Evolutionary conservation across 1,140 invertebrate genomes (phyloP), one percentile per base, ranked within the genome.

Genomic region (Tetramorium parvispinum): DNA sequence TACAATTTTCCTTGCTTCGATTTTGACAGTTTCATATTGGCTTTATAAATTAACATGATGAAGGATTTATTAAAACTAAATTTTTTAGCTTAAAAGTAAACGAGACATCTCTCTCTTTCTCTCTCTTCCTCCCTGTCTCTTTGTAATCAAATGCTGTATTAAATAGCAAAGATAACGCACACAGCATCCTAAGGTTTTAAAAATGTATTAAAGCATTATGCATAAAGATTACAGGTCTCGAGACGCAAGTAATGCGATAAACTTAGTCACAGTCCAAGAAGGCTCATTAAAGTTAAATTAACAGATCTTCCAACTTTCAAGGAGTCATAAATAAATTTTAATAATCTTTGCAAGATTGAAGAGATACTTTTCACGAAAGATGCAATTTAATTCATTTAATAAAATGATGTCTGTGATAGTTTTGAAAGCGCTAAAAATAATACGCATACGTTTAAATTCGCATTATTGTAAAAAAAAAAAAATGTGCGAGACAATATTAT

Each of bases 221-320:
- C 53, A 77, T 77, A 77, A 77, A 37, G 53, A 77, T 61, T 77
- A 77, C 73, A 43, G 21, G 16, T 76, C 73, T 59, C 73, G 21
- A 76, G 71, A 24, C 53, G 21, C 53, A 21, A 21, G 37, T 77
- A 77, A 77, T 61, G 55, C 55, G 21, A 77, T 57, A 61, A 77
- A 61, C n/a, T 21, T 75, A 40, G 53, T 43, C 55, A 37, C 27
- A 61, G 16, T 61, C 73, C 21, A 59, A 77, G 73, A 77, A 77
- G 18, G 21, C 16, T 77, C 73, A 77, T 77, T 77, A 77, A 77
- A 77, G 21, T 61, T 77, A 53, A 77, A 77, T 77, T 57, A 77
- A 21, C 2, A 40, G 37, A 43, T 77, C 11, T 57, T 53, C 16
- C 21, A 37, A 71, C 21, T 61, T 77, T 43, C 21, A 61, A 43